Evolutionary conservation across 2,797 vertebrate genomes (phyloP).

Genomic region (Coranthus polyacanthus): DNA sequence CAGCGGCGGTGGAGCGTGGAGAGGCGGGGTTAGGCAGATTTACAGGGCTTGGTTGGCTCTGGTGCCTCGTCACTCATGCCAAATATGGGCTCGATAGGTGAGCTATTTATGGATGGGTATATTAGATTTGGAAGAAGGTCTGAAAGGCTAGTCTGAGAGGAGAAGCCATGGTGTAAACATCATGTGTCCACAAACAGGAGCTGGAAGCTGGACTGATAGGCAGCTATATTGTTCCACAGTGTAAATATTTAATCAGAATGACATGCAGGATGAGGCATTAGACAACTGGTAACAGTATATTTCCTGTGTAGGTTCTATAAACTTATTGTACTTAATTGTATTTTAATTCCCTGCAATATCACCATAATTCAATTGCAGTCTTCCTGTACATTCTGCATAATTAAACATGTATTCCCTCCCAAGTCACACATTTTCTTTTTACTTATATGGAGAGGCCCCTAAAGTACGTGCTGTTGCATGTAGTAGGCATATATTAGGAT

Average conservation of each 20-base stretch:
- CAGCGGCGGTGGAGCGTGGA: conserved; percentile 33
- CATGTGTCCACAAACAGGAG: conserved; percentile 50
- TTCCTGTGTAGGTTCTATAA: not conserved
- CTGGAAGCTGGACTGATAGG: conserved; percentile 27
- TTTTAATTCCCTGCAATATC: conserved; percentile 9
- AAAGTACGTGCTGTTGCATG: too few relatives aligned
- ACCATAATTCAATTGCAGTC: not conserved
- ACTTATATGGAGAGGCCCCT: too few relatives aligned
- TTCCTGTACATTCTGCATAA: too few relatives aligned
- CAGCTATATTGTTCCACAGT: conserved; percentile 33
- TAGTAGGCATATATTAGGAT: too few relatives aligned
- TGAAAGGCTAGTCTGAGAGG: conserved; percentile 71
- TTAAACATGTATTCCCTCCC: too few relatives aligned
- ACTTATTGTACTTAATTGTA: conserved; percentile 13
- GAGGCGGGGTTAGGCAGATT: conserved; percentile 55
- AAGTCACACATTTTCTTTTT: too few relatives aligned
- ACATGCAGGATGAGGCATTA: conserved; percentile 29
- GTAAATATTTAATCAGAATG: conserved; percentile 53
- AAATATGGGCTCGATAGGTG: conserved; percentile 89
- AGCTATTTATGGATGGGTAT: conserved; percentile 99
- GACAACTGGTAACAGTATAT: not conserved
- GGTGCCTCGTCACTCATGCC: conserved; percentile 73
- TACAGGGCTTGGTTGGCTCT: conserved; percentile 79
- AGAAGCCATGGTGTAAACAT: conserved; percentile 70
- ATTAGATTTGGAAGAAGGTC: conserved; percentile 86